Base-by-base conservation (phyloP, 64 coral and sea anemone genomes). In the Exaiptasia diaphana region DNA sequence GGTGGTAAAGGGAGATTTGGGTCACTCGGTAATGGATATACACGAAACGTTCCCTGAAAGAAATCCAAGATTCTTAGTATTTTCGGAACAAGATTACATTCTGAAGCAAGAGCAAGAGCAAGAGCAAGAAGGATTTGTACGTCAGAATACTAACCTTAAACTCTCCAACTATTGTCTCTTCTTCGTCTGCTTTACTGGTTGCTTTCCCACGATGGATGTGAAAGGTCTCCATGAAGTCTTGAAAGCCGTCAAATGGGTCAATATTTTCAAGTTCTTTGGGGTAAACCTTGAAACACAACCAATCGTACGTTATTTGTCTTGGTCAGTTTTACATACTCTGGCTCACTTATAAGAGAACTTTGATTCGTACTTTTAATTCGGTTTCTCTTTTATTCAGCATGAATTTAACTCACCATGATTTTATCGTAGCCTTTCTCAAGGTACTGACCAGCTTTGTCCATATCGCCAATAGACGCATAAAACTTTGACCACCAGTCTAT, bases 401-500 rank as follows among this genome's bases (percentile, higher is more conserved):
- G n/a, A n/a, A n/a, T n/a, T n/a, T n/a, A n/a, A n/a, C 76, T 85
- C 62, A 99, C 95, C 74, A 85, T 88, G 59, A 99, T 88, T 62
- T 92, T 99, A 31, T 92, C 85, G 32, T 92, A 99, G 11, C 95
- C 89, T 85, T 92, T 99, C 11, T 99, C 95, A 38, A 99, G 22
- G 34, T 99, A 99, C 3, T 71, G 60, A 32, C 95, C 95, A 23
- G 95, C 90, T 53, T 99, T 99, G 26, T 90, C 89, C 40, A 92
- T 36, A 24, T 99, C 95, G 49, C 95, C 95, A 38, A 91, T 87
- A 25, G 95, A 99, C 25, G 95, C 90, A 37, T 89, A 83, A 38
- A 87, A 99, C 52, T 99, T 99, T 12, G 95, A 99, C 95, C 95
- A 99, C 95, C 95, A 99, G 56, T 99, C 95, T 20, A 99, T 88